Evolutionary conservation across 2,888 invertebrate genomes (phyloP).

Genomic region (Saturnia japonica): DNA sequence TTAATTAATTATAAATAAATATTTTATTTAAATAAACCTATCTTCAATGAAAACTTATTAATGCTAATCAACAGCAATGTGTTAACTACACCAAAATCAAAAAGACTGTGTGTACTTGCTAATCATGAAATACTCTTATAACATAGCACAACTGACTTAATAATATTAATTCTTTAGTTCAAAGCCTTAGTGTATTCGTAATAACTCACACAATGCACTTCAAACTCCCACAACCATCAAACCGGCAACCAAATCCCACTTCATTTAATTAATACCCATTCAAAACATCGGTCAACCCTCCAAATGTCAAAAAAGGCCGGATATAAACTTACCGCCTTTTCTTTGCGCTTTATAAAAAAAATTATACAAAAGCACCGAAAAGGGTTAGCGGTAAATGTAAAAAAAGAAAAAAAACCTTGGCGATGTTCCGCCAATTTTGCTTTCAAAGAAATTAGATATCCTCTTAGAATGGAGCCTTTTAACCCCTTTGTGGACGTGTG

Average conservation of each 20-base stretch:
- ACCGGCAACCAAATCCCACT: constrained; percentile 64
- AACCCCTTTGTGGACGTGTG: constrained; percentile 74
- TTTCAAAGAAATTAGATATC: constrained; percentile 82
- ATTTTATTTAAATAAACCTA: background rate
- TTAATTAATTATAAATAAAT: background rate
- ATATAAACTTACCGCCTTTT: constrained; percentile 82
- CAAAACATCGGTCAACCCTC: constrained; percentile 70
- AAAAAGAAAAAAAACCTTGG: constrained; percentile 54
- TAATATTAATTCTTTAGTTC: background rate
- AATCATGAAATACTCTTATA: background rate
- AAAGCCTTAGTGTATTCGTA: constrained; percentile 9
- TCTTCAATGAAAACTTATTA: background rate
- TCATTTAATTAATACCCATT: constrained; percentile 79
- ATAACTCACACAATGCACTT: constrained; percentile 53
- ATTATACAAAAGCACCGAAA: constrained; percentile 68
- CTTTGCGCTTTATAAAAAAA: constrained; percentile 73
- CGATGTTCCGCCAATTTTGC: constrained; percentile 81
- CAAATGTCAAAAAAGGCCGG: constrained; percentile 74
- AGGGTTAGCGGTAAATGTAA: constrained; percentile 60
- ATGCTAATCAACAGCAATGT: background rate
- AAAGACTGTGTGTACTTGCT: background rate
- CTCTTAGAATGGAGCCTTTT: constrained; percentile 71
- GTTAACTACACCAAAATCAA: background rate
- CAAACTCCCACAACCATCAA: constrained; percentile 44
- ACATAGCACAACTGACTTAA: background rate